These are phyloP conservation scores for Cerceris rybyensis DNA, from an alignment of 2,888 invertebrate genomes.

Conservation along the genomic window DNA sequence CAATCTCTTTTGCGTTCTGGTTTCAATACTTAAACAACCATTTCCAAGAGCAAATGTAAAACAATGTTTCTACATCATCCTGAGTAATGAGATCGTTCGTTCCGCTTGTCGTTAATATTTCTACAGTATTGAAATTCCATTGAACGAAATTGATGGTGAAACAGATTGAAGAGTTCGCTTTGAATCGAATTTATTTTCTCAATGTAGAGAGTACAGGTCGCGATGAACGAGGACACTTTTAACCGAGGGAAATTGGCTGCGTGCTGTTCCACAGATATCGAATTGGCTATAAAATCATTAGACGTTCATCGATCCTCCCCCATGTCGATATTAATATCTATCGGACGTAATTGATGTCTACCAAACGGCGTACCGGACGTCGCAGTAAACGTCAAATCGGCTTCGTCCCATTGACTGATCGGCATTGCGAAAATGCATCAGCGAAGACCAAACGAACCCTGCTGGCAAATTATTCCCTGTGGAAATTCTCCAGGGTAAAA, in stretches of 20 bases:
- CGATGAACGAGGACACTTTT: conserved; percentile 35
- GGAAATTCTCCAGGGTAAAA: not conserved
- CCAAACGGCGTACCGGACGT: conserved; percentile 45
- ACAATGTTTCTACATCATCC: too few relatives aligned
- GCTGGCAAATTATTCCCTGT: not conserved
- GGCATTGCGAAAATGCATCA: conserved; percentile 35
- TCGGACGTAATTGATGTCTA: conserved; percentile 71
- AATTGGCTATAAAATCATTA: conserved; percentile 52
- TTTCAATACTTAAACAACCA: too few relatives aligned
- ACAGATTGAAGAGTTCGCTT: too few relatives aligned
- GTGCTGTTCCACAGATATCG: conserved; percentile 22
- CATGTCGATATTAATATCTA: conserved; percentile 69
- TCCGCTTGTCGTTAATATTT: too few relatives aligned
- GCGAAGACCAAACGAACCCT: not conserved
- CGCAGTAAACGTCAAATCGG: conserved; percentile 58
- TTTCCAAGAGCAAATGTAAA: too few relatives aligned
- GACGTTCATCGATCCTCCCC: conserved; percentile 53
- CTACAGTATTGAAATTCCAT: too few relatives aligned
- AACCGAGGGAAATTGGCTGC: conserved; percentile 30
- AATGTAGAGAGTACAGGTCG: not conserved
- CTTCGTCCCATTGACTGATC: conserved; percentile 51
- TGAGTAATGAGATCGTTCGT: too few relatives aligned
- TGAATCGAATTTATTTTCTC: not conserved
- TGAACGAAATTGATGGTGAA: too few relatives aligned
- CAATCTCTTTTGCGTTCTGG: too few relatives aligned